Evolutionary conservation across 2,888 invertebrate genomes (phyloP).

Genomic region (Scaptomyza caliginosa): DNA sequence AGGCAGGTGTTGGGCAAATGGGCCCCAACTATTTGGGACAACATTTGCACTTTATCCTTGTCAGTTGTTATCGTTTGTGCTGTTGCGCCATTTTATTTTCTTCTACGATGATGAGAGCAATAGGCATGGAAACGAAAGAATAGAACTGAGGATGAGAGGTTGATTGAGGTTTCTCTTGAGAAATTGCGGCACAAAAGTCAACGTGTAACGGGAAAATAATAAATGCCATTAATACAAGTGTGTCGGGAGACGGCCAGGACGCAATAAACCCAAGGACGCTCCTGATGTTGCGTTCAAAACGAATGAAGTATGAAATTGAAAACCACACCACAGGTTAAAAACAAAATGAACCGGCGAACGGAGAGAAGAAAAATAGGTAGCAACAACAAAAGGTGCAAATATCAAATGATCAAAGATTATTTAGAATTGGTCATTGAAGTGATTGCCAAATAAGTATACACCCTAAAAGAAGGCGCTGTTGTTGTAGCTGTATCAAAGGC

Average conservation of each 20-base stretch:
- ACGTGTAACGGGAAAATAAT: constrained; percentile 83
- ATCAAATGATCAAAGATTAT: constrained; percentile 57
- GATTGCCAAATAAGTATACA: not conserved
- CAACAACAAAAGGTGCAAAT: constrained; percentile 28
- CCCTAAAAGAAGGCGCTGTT: not conserved
- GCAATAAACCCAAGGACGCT: constrained; percentile 25
- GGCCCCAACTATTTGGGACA: constrained; percentile 62
- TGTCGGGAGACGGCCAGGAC: constrained; percentile 26
- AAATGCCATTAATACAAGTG: constrained; percentile 80
- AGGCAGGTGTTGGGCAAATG: constrained; percentile 22
- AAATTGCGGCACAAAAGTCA: constrained; percentile 81
- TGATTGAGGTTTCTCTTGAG: constrained; percentile 63
- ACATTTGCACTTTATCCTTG: constrained; percentile 78
- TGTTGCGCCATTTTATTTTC: constrained; percentile 56
- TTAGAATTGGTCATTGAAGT: constrained; percentile 16
- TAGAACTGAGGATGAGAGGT: constrained; percentile 8
- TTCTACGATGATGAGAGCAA: constrained; percentile 38
- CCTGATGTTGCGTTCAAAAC: constrained; percentile 57
- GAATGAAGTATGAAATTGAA: constrained; percentile 81
- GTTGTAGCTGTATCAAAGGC: not conserved
- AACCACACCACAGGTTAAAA: constrained; percentile 66
- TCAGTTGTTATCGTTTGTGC: constrained; percentile 72
- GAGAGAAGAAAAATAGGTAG: constrained; percentile 4
- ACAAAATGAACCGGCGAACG: constrained; percentile 21
- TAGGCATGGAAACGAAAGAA: not conserved